Conservation (phyloP, 2,888 invertebrate genomes). For the Mesorhabditis spiculigera region DNA sequence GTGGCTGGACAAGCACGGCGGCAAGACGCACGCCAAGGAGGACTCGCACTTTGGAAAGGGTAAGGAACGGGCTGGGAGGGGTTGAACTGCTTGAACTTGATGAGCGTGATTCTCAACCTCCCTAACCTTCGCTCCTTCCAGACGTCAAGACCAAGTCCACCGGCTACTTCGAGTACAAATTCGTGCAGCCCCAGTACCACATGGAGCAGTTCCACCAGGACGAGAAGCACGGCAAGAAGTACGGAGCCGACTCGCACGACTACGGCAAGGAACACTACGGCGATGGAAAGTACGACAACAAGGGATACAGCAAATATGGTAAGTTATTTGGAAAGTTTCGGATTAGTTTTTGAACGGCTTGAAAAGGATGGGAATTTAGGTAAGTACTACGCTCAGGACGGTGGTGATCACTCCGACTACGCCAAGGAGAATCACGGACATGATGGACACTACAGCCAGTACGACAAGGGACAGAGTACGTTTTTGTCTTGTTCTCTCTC, state of each 20-base stretch:
- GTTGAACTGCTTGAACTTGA: not conserved
- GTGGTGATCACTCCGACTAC: constrained; percentile 31
- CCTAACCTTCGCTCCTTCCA: constrained; percentile 6
- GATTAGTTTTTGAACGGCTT: no score
- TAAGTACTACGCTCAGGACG: constrained; percentile 34
- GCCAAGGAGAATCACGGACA: constrained; percentile 38
- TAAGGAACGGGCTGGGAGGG: no score
- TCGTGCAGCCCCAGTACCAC: constrained; percentile 50
- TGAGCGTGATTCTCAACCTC: no score
- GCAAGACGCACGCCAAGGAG: constrained; percentile 34
- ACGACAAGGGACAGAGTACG: constrained; percentile 27
- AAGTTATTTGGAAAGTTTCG: not conserved
- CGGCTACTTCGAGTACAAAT: constrained; percentile 51
- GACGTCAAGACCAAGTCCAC: constrained; percentile 46
- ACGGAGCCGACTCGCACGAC: constrained; percentile 39
- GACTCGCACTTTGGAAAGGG: constrained; percentile 38
- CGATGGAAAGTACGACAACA: constrained; percentile 29
- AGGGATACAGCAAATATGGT: constrained; percentile 29
- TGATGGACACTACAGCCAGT: constrained; percentile 19
- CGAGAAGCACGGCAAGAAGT: constrained; percentile 48
- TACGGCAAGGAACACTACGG: constrained; percentile 37
- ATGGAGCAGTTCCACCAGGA: constrained; percentile 49
- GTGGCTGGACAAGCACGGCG: constrained; percentile 31
- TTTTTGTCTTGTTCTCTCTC: not conserved
- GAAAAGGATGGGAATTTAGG: constrained; percentile 20